Conservation (phyloP, 2,797 vertebrate genomes). For the Triplophysa bombifrons region DNA sequence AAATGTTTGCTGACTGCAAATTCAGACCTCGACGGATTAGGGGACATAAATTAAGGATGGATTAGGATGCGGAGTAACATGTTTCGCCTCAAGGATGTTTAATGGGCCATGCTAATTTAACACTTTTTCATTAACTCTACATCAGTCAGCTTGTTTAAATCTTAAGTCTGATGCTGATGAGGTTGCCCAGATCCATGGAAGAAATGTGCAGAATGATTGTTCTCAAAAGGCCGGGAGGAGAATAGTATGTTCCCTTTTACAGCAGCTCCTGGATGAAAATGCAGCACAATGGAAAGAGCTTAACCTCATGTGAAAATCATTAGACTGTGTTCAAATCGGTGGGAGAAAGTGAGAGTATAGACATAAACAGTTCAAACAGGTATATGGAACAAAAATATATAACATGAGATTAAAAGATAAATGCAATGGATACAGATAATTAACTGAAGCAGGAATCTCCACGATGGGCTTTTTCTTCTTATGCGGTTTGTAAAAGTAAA, state of each 20-base stretch:
- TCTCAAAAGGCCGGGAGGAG: background rate
- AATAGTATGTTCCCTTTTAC: background rate
- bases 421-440: background rate
- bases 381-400: background rate
- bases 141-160: background rate
- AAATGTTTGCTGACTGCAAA: background rate
- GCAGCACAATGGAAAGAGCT: background rate
- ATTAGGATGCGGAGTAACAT: background rate
- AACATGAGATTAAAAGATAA: background rate
- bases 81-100: background rate
- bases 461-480: background rate
- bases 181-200: background rate
- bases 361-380: background rate
- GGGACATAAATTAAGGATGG: background rate
- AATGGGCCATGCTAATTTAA: background rate
- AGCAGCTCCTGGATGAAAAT: background rate
- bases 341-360: background rate
- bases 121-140: background rate
- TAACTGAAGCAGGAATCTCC: background rate
- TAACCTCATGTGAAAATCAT: background rate
- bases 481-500: slow-evolving; percentile 36
- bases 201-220: background rate
- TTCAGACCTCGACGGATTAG: background rate
- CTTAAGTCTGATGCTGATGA: background rate
- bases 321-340: background rate